A percentile compares a stretch with the other conserved stretches of the same genome.
Conservation (phyloP, 1,140 invertebrate species). For the Sipha flava region DNA sequence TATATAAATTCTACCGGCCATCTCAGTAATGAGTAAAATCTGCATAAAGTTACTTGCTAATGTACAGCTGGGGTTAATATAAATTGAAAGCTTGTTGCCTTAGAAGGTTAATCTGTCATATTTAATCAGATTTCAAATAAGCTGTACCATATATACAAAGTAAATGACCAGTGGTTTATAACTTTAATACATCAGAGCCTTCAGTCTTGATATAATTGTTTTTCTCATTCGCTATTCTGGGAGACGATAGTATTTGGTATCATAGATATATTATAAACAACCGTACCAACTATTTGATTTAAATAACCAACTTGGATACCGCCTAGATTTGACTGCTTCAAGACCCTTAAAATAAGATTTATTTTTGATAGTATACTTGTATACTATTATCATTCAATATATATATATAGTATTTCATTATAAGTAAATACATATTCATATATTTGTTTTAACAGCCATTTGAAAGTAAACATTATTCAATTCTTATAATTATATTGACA, state of each 20-base stretch:
- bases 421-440: too few relatives aligned
- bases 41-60: neutral
- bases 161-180: neutral
- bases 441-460: too few relatives aligned
- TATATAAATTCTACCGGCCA: neutral
- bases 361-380: too few relatives aligned
- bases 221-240: neutral
- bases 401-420: too few relatives aligned
- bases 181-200: neutral
- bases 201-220: constrained; percentile 1
- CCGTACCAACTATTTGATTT: neutral
- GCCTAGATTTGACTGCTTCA: neutral
- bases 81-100: neutral
- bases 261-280: neutral
- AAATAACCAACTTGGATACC: neutral
- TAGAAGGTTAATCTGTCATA: neutral
- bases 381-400: too few relatives aligned
- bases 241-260: neutral
- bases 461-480: too few relatives aligned
- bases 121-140: constrained; percentile 18
- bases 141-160: neutral
- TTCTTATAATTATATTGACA: too few relatives aligned
- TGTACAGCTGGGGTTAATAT: neutral
- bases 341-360: too few relatives aligned
- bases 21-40: neutral